Evolutionary conservation across 2,113 vertebrate species (phyloP).

Genomic region (Fukomys damarensis): DNA sequence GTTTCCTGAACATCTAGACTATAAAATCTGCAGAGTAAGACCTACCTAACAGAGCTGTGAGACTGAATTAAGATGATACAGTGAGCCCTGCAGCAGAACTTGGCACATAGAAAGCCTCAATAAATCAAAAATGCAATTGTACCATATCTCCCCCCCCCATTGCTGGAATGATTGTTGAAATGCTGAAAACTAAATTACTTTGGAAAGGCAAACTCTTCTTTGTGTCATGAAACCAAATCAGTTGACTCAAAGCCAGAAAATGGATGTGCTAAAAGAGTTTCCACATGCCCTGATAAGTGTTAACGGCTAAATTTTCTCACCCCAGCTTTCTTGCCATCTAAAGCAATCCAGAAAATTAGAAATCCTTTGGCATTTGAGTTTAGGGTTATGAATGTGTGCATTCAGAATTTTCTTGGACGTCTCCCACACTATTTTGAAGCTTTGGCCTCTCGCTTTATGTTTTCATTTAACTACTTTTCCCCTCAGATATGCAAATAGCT

Average conservation of each 20-base stretch:
- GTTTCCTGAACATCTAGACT: not conserved
- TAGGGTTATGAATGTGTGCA: not conserved
- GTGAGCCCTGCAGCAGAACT: accelerated
- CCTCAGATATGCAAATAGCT: constrained; percentile 43
- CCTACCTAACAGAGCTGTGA: not conserved
- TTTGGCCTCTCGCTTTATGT: not conserved
- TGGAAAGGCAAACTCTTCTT: not conserved
- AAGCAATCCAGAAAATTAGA: not conserved
- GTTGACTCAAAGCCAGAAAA: not conserved
- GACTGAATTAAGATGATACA: not conserved
- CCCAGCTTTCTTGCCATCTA: not conserved
- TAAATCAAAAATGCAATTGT: not conserved
- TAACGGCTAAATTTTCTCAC: not conserved
- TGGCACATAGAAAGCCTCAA: accelerated
- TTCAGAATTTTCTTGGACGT: constrained; percentile 28
- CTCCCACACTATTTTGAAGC: not conserved
- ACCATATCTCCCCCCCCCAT: not conserved
- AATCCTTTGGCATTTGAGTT: not conserved
- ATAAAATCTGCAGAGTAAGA: not conserved
- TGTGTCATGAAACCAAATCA: constrained; percentile 11
- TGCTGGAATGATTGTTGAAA: not conserved
- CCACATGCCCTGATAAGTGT: not conserved
- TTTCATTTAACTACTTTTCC: constrained; percentile 10
- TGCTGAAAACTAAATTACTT: not conserved
- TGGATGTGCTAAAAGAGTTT: not conserved